Percentiles rank a stretch among this genome's conserved stretches.
Evolutionary conservation across 1,140 invertebrate species (phyloP).

Genomic region (Ceratosolen fusciceps): DNA sequence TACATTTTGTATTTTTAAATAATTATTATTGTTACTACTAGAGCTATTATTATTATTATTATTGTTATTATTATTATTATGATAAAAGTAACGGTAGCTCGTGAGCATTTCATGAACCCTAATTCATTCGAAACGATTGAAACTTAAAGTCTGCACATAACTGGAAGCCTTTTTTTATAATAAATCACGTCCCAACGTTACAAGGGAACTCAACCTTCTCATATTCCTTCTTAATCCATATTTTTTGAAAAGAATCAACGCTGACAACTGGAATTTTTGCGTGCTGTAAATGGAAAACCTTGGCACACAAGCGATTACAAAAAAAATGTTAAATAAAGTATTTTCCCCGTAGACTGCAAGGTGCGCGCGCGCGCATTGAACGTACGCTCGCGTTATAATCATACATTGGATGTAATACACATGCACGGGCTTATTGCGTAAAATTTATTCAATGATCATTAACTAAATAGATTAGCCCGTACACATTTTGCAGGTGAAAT

Average conservation of each 20-base stretch:
- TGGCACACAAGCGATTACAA: neutral
- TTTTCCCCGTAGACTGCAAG: neutral
- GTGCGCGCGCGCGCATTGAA: neutral
- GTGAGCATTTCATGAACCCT: neutral
- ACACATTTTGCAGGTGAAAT: neutral
- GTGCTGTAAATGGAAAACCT: neutral
- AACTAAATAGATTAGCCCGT: slow-evolving; percentile 1
- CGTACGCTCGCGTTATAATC: neutral
- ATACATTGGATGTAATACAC: too few species aligned
- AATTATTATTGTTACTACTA: too few species aligned
- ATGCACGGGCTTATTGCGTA: too few species aligned
- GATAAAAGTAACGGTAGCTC: too few species aligned
- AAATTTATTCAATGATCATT: neutral
- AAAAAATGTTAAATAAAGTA: neutral
- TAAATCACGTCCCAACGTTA: neutral
- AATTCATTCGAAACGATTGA: too few species aligned
- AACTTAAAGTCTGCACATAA: neutral
- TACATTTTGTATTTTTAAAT: too few species aligned
- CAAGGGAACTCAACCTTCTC: neutral
- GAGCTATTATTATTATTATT: too few species aligned
- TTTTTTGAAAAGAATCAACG: neutral
- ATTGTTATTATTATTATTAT: too few species aligned
- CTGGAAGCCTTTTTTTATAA: neutral
- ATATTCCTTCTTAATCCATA: neutral
- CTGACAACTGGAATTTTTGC: neutral